phyloP scores from a whole-genome alignment of 2,888 invertebrate genomes.

The Patella depressa region DNA sequence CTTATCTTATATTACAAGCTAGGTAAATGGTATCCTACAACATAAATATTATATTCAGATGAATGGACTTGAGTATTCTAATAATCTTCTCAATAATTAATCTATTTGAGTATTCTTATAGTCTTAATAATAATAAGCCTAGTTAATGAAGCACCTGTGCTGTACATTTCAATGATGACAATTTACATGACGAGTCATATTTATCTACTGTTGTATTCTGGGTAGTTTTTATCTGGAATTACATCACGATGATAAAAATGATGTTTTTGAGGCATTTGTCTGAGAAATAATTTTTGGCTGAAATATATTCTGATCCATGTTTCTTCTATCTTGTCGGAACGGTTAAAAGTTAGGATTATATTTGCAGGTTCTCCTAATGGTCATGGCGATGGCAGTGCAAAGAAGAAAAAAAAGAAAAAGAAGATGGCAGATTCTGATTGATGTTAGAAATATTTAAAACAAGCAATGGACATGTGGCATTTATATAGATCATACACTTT shows the following conservation, averaged over 20 bases:
- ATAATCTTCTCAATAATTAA: constrained; percentile 14
- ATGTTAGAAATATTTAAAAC: background rate
- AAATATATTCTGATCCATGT: background rate
- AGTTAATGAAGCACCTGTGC: no score
- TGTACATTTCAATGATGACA: background rate
- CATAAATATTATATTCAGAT: background rate
- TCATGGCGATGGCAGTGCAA: constrained; percentile 41
- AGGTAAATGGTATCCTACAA: background rate
- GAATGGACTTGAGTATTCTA: constrained; percentile 8
- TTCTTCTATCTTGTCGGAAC: background rate
- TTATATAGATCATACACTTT: background rate
- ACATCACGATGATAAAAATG: constrained; percentile 1
- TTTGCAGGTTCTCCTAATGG: constrained; percentile 29
- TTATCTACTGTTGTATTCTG: constrained; percentile 16
- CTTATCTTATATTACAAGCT: background rate
- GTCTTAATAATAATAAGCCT: background rate
- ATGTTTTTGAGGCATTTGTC: constrained; percentile 12
- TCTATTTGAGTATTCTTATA: background rate
- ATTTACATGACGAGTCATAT: constrained; percentile 10
- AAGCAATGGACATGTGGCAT: background rate
- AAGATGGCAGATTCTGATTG: constrained; percentile 34
- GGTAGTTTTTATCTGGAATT: constrained; percentile 3
- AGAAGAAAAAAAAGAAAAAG: constrained; percentile 57
- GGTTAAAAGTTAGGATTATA: background rate
- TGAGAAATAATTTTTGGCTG: background rate